Percentiles rank a stretch among this genome's conserved stretches.
These are phyloP conservation scores for Spialia ferax DNA, from an alignment of 2,888 invertebrate species.

Conservation along the genomic window DNA sequence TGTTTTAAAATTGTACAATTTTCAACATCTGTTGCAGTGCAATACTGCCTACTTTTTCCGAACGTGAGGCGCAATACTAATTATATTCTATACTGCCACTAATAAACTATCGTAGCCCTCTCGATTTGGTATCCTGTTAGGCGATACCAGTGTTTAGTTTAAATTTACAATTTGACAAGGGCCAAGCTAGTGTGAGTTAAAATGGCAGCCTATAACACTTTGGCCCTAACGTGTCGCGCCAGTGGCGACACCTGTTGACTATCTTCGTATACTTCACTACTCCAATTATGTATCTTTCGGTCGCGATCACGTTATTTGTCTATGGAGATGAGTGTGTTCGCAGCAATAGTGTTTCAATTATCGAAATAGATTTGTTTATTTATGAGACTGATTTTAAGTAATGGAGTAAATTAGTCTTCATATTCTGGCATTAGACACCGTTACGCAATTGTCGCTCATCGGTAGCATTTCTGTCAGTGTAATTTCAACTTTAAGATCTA, in stretches of 20 bases:
- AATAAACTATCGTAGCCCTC: conserved; percentile 10
- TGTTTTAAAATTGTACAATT: not conserved
- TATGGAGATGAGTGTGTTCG: conserved; percentile 3
- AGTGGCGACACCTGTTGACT: conserved; percentile 23
- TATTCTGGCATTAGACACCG: conserved; percentile 11
- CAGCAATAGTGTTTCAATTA: conserved; percentile 34
- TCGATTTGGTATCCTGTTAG: conserved; percentile 13
- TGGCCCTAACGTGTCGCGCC: conserved; percentile 56
- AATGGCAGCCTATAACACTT: conserved; percentile 43
- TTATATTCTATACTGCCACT: conserved; percentile 28
- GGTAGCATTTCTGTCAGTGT: not conserved
- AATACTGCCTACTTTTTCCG: conserved; percentile 6
- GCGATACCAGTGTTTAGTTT: conserved; percentile 62
- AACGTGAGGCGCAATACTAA: conserved; percentile 2
- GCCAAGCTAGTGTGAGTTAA: conserved; percentile 57
- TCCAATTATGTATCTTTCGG: not conserved
- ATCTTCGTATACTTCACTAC: conserved; percentile 12
- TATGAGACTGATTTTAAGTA: conserved; percentile 85
- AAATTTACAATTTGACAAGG: conserved; percentile 70
- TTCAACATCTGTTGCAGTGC: not conserved
- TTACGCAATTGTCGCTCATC: conserved; percentile 4
- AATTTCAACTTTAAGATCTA: conserved; percentile 11
- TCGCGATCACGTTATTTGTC: conserved; percentile 18
- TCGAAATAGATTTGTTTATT: conserved; percentile 62
- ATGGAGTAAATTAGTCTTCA: conserved; percentile 65